These are phyloP conservation scores for Galago senegalensis DNA, from an alignment of 2,797 vertebrate species.

Conservation along the genomic window DNA sequence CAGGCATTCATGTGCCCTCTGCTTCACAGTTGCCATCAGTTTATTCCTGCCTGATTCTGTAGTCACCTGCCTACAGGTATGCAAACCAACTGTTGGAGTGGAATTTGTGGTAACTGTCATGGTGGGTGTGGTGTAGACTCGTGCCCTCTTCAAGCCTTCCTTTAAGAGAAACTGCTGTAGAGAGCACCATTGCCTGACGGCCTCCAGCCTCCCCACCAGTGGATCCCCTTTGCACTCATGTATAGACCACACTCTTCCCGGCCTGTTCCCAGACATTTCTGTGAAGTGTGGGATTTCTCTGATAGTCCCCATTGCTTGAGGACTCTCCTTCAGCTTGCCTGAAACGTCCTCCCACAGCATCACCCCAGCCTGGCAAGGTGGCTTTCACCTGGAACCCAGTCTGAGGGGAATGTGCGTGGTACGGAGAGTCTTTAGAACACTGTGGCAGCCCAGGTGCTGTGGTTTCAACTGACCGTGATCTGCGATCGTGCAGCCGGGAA, in stretches of 20 bases:
- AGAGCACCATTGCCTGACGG: not conserved
- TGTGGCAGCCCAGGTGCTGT: not conserved
- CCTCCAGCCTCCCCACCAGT: not conserved
- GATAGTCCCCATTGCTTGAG: not conserved
- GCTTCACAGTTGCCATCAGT: not conserved
- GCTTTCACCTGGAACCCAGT: not conserved
- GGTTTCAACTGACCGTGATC: not conserved
- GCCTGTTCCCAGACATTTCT: not conserved
- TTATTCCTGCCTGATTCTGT: not conserved
- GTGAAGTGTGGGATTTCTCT: not conserved
- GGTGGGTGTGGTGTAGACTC: not conserved
- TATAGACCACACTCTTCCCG: not conserved
- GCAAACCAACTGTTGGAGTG: not conserved
- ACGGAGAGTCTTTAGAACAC: not conserved
- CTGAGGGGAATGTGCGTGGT: not conserved
- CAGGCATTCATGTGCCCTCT: not conserved
- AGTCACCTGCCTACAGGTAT: not conserved
- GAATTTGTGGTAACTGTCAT: not conserved
- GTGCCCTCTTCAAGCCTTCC: not conserved
- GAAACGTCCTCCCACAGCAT: not conserved
- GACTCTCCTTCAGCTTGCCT: not conserved
- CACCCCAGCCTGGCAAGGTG: not conserved
- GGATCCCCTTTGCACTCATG: not conserved
- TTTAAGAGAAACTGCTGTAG: not conserved
- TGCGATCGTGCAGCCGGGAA: not conserved